These are phyloP conservation scores for Exocentrus adspersus DNA, from an alignment of 2,888 invertebrate genomes.

Conservation along the genomic window DNA sequence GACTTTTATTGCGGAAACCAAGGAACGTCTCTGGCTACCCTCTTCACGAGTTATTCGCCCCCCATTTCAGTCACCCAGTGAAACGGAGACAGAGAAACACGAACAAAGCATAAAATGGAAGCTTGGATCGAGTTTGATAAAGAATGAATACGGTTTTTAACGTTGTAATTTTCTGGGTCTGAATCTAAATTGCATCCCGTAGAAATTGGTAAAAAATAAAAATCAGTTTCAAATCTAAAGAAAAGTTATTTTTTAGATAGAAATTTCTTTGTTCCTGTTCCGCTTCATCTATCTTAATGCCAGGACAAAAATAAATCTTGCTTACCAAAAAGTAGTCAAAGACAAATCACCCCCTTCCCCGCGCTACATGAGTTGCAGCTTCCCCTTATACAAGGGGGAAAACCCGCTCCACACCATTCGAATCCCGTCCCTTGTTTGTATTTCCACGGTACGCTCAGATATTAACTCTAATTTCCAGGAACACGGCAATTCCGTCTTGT, in stretches of 20 bases:
- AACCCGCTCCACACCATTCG: constrained; percentile 19
- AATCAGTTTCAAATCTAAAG: too few relatives aligned
- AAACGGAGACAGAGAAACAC: not conserved
- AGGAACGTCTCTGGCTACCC: not conserved
- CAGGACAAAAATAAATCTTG: too few relatives aligned
- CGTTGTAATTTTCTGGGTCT: constrained; percentile 11
- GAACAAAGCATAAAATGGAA: constrained; percentile 7
- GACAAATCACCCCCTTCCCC: too few relatives aligned
- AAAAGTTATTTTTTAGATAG: too few relatives aligned
- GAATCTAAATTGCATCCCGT: not conserved
- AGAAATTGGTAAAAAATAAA: not conserved
- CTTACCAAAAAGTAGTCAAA: too few relatives aligned
- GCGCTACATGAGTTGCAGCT: too few relatives aligned
- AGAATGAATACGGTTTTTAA: constrained; percentile 22
- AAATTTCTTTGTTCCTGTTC: too few relatives aligned
- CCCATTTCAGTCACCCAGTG: not conserved
- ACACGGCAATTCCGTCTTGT: constrained; percentile 43
- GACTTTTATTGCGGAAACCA: not conserved
- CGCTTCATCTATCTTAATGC: too few relatives aligned
- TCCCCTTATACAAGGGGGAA: constrained; percentile 15
- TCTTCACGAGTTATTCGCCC: not conserved
- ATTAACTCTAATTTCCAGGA: constrained; percentile 44
- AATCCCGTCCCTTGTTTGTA: constrained; percentile 26
- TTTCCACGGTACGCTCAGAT: constrained; percentile 32
- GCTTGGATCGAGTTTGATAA: constrained; percentile 3